Percentiles rank a stretch among this genome's conserved stretches.
Conservation (phyloP, 2,797 vertebrate genomes). For the Steatocranus sp. region DNA sequence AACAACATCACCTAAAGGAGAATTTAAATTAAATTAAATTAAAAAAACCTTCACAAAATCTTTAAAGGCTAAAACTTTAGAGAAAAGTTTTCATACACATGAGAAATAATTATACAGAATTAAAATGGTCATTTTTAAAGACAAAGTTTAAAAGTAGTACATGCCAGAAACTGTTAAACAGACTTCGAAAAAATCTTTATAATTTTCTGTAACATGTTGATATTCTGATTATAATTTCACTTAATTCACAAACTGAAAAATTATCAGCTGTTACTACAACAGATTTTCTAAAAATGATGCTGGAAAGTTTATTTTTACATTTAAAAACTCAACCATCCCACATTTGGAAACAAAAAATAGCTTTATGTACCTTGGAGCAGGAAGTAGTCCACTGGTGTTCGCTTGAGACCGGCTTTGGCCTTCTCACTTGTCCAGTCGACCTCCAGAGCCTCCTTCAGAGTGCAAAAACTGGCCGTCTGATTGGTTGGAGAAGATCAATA, state of each 20-base stretch:
- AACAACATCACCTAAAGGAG: background rate
- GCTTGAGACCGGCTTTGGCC: slow-evolving; percentile 77
- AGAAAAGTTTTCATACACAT: background rate
- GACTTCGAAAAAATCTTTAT: fast-evolving
- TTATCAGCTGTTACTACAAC: background rate
- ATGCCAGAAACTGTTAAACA: background rate
- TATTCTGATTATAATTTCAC: background rate
- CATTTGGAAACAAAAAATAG: background rate
- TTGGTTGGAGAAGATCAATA: background rate
- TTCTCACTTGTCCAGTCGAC: slow-evolving; percentile 86
- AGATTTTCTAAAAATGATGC: background rate
- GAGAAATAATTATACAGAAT: background rate
- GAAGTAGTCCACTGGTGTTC: slow-evolving; percentile 85
- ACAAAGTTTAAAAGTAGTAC: background rate
- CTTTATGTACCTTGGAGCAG: slow-evolving; percentile 81
- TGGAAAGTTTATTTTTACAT: background rate
- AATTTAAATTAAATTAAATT: fast-evolving
- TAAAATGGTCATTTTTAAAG: background rate
- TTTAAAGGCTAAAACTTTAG: background rate
- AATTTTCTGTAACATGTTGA: background rate
- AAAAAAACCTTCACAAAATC: background rate
- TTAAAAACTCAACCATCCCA: background rate
- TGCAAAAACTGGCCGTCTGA: slow-evolving; percentile 79
- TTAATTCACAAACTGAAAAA: background rate
- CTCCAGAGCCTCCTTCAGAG: slow-evolving; percentile 83